These are phyloP conservation scores for Sebastes kiyomatsui DNA, from an alignment of 2,797 vertebrate genomes.

Conservation along the genomic window DNA sequence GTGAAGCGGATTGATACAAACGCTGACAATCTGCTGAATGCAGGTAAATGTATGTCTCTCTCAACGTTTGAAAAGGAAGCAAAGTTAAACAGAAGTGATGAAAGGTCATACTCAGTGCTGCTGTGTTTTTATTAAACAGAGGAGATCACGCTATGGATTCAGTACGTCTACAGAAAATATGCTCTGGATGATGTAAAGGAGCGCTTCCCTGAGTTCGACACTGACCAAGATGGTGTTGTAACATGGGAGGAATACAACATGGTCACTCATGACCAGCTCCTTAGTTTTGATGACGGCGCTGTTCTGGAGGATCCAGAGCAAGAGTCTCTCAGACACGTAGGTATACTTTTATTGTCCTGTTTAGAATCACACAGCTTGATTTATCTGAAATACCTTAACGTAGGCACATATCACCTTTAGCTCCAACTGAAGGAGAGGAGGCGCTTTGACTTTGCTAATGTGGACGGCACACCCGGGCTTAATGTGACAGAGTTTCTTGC, in stretches of 20 bases:
- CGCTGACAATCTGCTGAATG: constrained; percentile 84
- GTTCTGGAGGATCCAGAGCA: constrained; percentile 90
- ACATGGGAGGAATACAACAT: constrained; percentile 94
- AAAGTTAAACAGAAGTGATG: neutral
- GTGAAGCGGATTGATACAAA: constrained; percentile 89
- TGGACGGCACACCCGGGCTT: constrained; percentile 84
- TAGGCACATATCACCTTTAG: constrained; percentile 71
- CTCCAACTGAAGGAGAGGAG: constrained; percentile 94
- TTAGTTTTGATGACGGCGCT: constrained; percentile 85
- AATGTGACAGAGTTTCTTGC: constrained; percentile 91
- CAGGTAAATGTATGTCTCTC: constrained; percentile 76
- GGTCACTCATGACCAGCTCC: constrained; percentile 87
- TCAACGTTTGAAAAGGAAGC: neutral
- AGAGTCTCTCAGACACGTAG: constrained; percentile 92
- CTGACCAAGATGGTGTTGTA: constrained; percentile 85
- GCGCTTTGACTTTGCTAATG: constrained; percentile 91
- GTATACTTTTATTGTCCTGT: constrained; percentile 14
- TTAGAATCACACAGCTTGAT: neutral
- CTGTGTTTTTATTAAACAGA: constrained; percentile 77
- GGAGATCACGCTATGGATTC: constrained; percentile 94
- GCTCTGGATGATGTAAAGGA: constrained; percentile 92
- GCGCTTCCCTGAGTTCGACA: constrained; percentile 90
- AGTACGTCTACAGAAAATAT: constrained; percentile 92
- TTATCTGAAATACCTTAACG: neutral
- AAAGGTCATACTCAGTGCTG: neutral